Evolutionary conservation across 2,797 vertebrate genomes (phyloP), one percentile per base, ranked within the genome.

Genomic region (Dendrocincla tyrannina): DNA sequence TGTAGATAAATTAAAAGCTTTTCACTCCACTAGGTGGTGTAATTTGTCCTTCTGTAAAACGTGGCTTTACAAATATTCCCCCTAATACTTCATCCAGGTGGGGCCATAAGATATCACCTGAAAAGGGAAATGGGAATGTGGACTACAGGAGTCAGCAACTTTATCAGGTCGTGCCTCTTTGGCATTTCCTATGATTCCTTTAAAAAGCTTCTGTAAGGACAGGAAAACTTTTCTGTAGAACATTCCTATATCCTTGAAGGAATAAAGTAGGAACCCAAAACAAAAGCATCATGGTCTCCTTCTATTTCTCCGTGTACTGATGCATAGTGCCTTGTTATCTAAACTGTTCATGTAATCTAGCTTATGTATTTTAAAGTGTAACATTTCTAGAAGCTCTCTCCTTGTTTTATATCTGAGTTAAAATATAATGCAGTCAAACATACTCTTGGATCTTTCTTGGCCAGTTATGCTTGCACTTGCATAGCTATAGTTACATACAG

Each of bases 1-100:
- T 59, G 19, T n/a, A 89, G 33, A 32, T 19, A 64, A 81, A 75
- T 33, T 4, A 32, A 52, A 86, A 91, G 52, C 11, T 59, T 85
- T 82, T 63, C 50, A 69, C 33, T 85, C 93, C 94, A 95, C 96
- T 94, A 96, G 94, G 75, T 91, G 93, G 96, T 67, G 94, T 91
- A 30, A 85, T 87, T 56, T 87, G 53, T 83, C 91, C 70, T 89
- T 82, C 74, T 89, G 84, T 27, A 46, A 66, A 72, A 59, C 7
- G 17, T 9, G 27, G 12, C 32, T n/a, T 85, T 52, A 44, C 13
- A 87, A 67, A 32, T 74, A 64, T 39, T 35, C n/a, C 19, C 32
- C 56, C 30, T 13, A 52, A 74, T 30, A 63, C 28, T 87, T 88
- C 49, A 56, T 46, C 89, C 52, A 78, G n/a, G 49, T 37, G 58